These are phyloP conservation scores for Synanthedon tipuliformis DNA, from an alignment of 2,888 invertebrate species.

Conservation along the genomic window DNA sequence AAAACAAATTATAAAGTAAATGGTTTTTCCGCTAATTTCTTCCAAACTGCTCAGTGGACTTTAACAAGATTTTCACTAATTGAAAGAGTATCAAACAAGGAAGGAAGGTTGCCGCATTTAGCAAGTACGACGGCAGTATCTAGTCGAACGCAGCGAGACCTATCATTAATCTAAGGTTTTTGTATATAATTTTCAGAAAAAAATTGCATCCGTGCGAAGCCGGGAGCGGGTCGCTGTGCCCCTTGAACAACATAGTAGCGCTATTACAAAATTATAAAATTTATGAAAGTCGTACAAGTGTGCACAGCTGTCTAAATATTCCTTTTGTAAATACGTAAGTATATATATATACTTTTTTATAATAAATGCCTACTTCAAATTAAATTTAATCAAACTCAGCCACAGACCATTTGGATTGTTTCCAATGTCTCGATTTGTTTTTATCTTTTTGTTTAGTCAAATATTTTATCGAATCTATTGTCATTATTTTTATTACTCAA, in stretches of 20 bases:
- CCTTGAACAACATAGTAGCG: background rate
- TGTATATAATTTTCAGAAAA: no score
- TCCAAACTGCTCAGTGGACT: no score
- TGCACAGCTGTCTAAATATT: constrained; percentile 2
- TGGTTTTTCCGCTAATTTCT: no score
- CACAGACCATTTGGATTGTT: constrained; percentile 52
- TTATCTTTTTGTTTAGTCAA: constrained; percentile 27
- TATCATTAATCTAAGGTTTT: no score
- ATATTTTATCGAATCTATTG: background rate
- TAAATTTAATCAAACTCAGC: constrained; percentile 48
- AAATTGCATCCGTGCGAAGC: no score
- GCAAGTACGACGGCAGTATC: no score
- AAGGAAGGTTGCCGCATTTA: no score
- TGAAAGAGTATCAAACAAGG: no score
- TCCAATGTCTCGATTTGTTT: constrained; percentile 41
- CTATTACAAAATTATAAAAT: background rate
- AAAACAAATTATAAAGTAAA: no score
- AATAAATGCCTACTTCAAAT: constrained; percentile 39
- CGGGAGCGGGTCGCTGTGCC: no score
- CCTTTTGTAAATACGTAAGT: constrained; percentile 5
- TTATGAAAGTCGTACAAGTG: constrained; percentile 26
- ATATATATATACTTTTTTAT: constrained; percentile 41
- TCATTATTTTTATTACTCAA: background rate
- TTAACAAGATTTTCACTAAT: no score
- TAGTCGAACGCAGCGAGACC: no score